phyloP scores from a whole-genome alignment of 2,888 invertebrate species.

The Lathronympha strigana region DNA sequence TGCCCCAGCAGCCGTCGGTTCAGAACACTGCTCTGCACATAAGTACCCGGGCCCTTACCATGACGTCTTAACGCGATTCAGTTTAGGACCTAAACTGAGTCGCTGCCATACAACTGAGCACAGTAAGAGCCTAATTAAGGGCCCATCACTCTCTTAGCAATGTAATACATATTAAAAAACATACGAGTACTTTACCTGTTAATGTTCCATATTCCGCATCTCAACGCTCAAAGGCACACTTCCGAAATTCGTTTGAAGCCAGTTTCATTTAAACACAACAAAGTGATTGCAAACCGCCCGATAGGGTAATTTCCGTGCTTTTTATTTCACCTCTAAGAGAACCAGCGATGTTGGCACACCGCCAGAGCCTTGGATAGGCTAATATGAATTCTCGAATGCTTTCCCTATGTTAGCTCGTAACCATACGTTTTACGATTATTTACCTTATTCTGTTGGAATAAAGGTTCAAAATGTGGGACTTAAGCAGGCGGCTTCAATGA shows the following conservation, averaged over 20 bases:
- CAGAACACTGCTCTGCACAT: neutral
- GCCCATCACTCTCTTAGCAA: neutral
- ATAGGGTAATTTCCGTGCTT: conserved; percentile 55
- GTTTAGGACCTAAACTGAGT: no score
- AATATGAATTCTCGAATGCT: conserved; percentile 33
- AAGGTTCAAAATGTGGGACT: neutral
- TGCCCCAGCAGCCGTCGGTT: no score
- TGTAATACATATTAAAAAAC: neutral
- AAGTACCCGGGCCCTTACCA: no score
- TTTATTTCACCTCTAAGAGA: conserved; percentile 49
- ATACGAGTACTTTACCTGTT: neutral
- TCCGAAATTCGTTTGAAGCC: conserved; percentile 42
- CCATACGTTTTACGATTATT: conserved; percentile 5
- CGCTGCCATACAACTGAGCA: no score
- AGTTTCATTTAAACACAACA: conserved; percentile 50
- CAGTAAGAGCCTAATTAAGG: neutral
- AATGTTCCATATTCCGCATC: neutral
- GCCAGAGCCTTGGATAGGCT: conserved; percentile 49
- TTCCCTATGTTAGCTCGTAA: neutral
- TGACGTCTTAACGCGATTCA: no score
- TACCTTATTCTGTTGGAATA: neutral
- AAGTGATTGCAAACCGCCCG: conserved; percentile 49
- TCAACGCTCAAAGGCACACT: conserved; percentile 15
- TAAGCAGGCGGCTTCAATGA: neutral
- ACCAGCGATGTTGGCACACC: conserved; percentile 46